These are phyloP conservation scores for Aurelia sp. DNA, from an alignment of 30 jellyfish, hydroid and myxozoan genomes.

Conservation along the genomic window DNA sequence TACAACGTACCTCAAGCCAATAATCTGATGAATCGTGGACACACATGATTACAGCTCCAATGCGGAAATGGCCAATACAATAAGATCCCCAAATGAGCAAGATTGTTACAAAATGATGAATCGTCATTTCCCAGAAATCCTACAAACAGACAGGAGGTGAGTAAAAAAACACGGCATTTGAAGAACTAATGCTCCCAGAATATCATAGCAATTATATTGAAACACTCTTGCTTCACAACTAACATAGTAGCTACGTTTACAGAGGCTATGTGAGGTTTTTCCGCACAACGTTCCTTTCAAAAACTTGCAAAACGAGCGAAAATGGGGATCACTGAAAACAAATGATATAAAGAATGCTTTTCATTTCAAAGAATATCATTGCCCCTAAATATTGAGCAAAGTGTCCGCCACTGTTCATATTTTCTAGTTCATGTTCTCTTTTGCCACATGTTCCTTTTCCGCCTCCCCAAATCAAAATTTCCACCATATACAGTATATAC, in stretches of 20 bases:
- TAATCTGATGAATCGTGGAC: constrained; percentile 92
- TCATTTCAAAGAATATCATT: no score
- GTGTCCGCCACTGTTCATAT: no score
- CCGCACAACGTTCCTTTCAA: neutral
- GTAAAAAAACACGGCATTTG: neutral
- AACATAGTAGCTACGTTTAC: neutral
- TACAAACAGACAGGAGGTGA: neutral
- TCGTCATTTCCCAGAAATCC: constrained; percentile 98
- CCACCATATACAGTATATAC: no score
- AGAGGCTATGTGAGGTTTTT: neutral
- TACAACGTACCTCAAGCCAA: constrained; percentile 91
- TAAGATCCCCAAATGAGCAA: constrained; percentile 75
- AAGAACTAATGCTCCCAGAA: neutral
- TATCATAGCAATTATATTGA: neutral
- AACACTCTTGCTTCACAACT: neutral
- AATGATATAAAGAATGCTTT: no score
- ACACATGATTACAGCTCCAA: constrained; percentile 86
- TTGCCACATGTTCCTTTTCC: no score
- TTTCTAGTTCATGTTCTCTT: no score
- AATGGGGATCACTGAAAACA: no score
- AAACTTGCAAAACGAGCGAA: neutral
- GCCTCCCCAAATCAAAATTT: no score
- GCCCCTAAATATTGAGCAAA: no score
- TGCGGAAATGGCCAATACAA: constrained; percentile 72
- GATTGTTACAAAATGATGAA: constrained; percentile 90